Percentiles rank a stretch among this genome's conserved stretches.
phyloP scores from a whole-genome alignment of 2,113 vertebrate species.

The Prionailurus bengalensis region DNA sequence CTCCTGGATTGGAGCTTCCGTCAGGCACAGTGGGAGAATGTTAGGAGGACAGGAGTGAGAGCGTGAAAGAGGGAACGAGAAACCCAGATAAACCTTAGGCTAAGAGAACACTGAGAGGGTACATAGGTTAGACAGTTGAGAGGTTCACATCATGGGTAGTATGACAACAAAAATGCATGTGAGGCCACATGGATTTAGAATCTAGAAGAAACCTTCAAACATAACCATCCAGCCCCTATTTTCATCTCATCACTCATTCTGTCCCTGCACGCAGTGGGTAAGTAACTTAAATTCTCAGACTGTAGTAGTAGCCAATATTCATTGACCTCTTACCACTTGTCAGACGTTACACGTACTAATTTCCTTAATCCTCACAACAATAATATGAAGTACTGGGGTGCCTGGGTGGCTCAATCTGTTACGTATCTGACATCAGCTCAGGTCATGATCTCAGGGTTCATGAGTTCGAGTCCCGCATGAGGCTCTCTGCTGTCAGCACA shows the following conservation, averaged over 20 bases:
- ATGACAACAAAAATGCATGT: not conserved
- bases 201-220: constrained; percentile 17
- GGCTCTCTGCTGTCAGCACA: too few species aligned
- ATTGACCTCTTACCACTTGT: not conserved
- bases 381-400: too few species aligned
- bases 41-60: not conserved
- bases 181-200: not conserved
- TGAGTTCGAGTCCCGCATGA: too few species aligned
- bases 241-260: not conserved
- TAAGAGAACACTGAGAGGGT: not conserved
- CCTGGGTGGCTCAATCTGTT: too few species aligned
- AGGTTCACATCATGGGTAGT: not conserved
- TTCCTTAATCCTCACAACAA: not conserved
- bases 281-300: not conserved
- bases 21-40: not conserved
- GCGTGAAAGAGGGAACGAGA: not conserved
- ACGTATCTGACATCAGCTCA: too few species aligned
- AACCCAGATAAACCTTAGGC: not conserved
- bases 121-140: not conserved
- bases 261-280: not conserved
- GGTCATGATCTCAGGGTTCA: too few species aligned
- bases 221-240: not conserved
- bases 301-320: not conserved
- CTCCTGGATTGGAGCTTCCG: not conserved
- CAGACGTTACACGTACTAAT: not conserved